A percentile compares a stretch with the other conserved stretches of the same genome.
Evolutionary conservation across 2,113 vertebrate genomes (phyloP).

Genomic region (Limnothrissa miodon): DNA sequence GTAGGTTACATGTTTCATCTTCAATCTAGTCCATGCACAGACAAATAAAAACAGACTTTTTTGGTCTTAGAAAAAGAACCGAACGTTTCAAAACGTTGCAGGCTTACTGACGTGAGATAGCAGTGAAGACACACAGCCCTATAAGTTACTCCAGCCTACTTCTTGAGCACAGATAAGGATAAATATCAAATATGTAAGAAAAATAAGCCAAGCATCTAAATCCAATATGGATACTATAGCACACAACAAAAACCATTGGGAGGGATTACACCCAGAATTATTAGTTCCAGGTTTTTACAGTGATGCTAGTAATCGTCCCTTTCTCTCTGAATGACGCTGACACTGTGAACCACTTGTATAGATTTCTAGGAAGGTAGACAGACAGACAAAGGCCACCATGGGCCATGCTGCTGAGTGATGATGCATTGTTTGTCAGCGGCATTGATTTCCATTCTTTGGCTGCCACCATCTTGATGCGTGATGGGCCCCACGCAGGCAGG

Average conservation of each 20-base stretch:
- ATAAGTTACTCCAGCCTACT: too few species aligned
- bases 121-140: too few species aligned
- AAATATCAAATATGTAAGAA: too few species aligned
- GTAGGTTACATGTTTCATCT: neutral
- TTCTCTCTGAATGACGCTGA: neutral
- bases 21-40: neutral
- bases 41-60: neutral
- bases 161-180: too few species aligned
- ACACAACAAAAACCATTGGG: too few species aligned
- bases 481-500: constrained; percentile 45
- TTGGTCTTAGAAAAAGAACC: too few species aligned
- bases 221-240: too few species aligned
- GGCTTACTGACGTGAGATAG: too few species aligned
- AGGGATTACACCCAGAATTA: too few species aligned
- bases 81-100: too few species aligned
- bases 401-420: constrained; percentile 55
- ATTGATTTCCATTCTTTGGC: constrained; percentile 64
- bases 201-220: too few species aligned
- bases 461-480: constrained; percentile 56
- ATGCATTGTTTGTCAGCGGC: constrained; percentile 54
- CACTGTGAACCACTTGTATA: neutral
- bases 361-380: constrained; percentile 17
- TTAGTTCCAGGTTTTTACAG: too few species aligned
- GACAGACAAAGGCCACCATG: constrained; percentile 55
- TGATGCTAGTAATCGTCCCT: neutral